A percentile compares a stretch with the other conserved stretches of the same genome.
These are phyloP conservation scores for Xerus rutilus DNA, from an alignment of 2,797 vertebrate species.

Conservation along the genomic window DNA sequence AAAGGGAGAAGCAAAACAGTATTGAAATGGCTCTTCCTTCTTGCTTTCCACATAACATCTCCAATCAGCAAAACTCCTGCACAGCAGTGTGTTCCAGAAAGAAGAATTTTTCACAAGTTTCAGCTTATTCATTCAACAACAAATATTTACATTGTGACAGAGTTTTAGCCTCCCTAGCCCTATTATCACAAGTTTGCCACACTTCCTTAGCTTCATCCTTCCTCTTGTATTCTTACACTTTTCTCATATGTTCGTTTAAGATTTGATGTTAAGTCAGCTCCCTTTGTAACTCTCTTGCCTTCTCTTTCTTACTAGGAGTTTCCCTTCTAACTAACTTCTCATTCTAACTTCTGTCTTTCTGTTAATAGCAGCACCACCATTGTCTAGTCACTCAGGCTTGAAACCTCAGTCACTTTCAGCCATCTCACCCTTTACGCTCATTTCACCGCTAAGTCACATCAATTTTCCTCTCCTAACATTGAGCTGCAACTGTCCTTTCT, in stretches of 20 bases:
- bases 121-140: slow-evolving; percentile 40
- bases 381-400: slow-evolving; percentile 66
- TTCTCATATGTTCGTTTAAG: slow-evolving; percentile 24
- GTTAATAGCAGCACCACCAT: slow-evolving; percentile 60
- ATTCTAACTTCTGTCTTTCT: slow-evolving; percentile 78
- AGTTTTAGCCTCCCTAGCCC: not conserved
- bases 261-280: not conserved
- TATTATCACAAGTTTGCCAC: not conserved
- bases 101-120: slow-evolving; percentile 16
- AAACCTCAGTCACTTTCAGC: slow-evolving; percentile 73
- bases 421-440: not conserved
- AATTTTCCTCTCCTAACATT: slow-evolving; percentile 14
- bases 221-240: not conserved
- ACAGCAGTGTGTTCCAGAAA: not conserved
- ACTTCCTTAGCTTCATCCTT: not conserved
- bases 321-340: slow-evolving; percentile 45
- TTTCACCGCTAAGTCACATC: slow-evolving; percentile 20
- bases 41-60: slow-evolving; percentile 16
- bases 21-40: not conserved
- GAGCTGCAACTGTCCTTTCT: not conserved
- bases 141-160: not conserved
- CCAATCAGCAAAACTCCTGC: slow-evolving; percentile 31
- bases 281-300: not conserved
- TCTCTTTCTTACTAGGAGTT: slow-evolving; percentile 41
- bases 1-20: slow-evolving; percentile 22